These are phyloP conservation scores for Pterocles burchelli DNA, from an alignment of 2,113 vertebrate genomes.

Conservation along the genomic window DNA sequence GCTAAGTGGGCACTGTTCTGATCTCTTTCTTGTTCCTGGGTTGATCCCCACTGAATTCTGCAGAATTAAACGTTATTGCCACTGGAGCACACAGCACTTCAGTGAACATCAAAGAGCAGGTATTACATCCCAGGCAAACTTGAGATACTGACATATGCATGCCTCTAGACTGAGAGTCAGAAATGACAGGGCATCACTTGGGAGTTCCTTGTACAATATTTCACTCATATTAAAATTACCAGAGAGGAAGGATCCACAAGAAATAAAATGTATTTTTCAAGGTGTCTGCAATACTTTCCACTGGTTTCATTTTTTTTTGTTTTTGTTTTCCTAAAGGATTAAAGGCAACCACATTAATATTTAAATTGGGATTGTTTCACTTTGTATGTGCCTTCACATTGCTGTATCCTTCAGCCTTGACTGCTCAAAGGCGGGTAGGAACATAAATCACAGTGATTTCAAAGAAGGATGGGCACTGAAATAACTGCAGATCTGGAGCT, in stretches of 20 bases:
- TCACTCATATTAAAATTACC: background rate
- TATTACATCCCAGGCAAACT: background rate
- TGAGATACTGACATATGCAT: rapidly evolving
- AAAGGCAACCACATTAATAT: background rate
- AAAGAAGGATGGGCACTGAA: background rate
- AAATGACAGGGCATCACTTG: background rate
- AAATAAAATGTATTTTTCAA: background rate
- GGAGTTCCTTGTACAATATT: background rate
- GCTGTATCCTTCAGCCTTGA: background rate
- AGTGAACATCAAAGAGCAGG: background rate
- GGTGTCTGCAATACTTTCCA: background rate
- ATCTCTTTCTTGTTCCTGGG: background rate
- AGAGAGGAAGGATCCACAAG: background rate
- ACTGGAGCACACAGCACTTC: background rate
- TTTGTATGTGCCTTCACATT: background rate
- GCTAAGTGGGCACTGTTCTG: background rate
- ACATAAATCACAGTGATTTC: background rate
- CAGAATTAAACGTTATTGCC: background rate
- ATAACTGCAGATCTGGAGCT: background rate
- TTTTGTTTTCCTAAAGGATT: background rate
- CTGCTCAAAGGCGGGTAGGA: background rate
- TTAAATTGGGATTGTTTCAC: background rate
- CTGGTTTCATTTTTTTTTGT: background rate
- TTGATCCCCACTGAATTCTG: background rate
- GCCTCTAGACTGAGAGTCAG: background rate